phyloP scores from a whole-genome alignment of 2,888 invertebrate species.

The Drosophila nr. perissopoda region DNA sequence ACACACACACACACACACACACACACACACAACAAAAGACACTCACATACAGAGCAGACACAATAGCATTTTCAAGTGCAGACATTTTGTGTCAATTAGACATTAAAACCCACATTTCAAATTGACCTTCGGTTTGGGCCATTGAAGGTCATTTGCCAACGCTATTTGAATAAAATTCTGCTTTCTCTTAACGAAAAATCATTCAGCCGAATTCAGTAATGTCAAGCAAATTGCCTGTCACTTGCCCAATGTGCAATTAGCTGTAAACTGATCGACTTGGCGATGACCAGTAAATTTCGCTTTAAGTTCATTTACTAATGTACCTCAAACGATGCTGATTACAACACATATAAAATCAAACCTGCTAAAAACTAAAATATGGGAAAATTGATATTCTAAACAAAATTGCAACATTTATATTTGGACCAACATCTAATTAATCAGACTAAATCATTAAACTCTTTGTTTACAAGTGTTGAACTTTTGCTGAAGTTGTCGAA shows the following conservation, averaged over 20 bases:
- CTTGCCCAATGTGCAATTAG: neutral
- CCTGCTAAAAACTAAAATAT: neutral
- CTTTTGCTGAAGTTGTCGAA: neutral
- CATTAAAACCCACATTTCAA: slow-evolving; percentile 39
- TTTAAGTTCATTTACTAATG: neutral
- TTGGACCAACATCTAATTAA: neutral
- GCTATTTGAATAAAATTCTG: neutral
- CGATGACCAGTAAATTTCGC: neutral
- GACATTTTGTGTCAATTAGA: slow-evolving; percentile 69
- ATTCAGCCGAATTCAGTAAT: slow-evolving; percentile 10
- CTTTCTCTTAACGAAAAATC: slow-evolving; percentile 10
- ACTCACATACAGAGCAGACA: slow-evolving; percentile 12
- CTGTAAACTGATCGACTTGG: neutral
- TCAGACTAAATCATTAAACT: neutral
- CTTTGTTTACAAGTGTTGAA: neutral
- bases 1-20: slow-evolving; percentile 5
- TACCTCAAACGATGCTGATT: neutral
- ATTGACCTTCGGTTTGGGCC: slow-evolving; percentile 47
- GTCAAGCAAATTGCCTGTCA: slow-evolving; percentile 36
- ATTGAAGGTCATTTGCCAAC: slow-evolving; percentile 39
- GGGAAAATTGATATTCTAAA: neutral
- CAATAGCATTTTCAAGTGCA: slow-evolving; percentile 69
- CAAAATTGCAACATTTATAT: neutral
- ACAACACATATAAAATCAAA: neutral
- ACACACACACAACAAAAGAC: slow-evolving; percentile 12